A percentile compares a stretch with the other conserved stretches of the same genome.
phyloP scores from a whole-genome alignment of 2,888 invertebrate species.

The Lasioglossum vierecki region DNA sequence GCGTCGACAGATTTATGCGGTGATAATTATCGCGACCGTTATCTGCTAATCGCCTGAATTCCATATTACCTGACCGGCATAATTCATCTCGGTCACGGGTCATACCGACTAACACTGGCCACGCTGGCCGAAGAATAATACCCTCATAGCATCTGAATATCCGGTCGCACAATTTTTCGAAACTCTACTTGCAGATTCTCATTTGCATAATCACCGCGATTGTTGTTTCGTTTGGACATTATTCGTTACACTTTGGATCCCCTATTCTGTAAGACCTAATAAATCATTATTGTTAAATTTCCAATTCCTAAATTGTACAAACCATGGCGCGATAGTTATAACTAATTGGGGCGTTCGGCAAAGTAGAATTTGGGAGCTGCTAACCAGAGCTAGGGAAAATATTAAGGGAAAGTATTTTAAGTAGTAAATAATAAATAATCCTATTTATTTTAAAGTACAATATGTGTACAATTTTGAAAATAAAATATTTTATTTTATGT shows the following conservation, averaged over 20 bases:
- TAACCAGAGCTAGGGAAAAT: too few species aligned
- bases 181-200: neutral
- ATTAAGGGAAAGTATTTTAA: too few species aligned
- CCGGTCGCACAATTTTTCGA: neutral
- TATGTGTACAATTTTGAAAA: too few species aligned
- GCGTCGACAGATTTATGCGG: constrained; percentile 60
- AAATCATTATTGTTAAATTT: neutral
- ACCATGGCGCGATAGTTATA: too few species aligned
- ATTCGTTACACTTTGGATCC: neutral
- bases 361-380: too few species aligned
- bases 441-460: too few species aligned
- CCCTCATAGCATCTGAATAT: neutral
- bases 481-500: too few species aligned
- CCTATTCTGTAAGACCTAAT: neutral
- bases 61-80: constrained; percentile 38
- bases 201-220: neutral
- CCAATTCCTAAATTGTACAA: neutral
- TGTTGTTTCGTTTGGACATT: neutral
- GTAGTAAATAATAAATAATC: too few species aligned
- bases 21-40: constrained; percentile 66
- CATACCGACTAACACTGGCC: neutral
- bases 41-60: constrained; percentile 63
- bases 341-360: too few species aligned
- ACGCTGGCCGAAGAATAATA: neutral
- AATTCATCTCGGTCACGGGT: constrained; percentile 25